A percentile compares a stretch with the other conserved stretches of the same genome.
phyloP scores from a whole-genome alignment of 2,888 invertebrate genomes.

The Heteromurus nitidus region DNA sequence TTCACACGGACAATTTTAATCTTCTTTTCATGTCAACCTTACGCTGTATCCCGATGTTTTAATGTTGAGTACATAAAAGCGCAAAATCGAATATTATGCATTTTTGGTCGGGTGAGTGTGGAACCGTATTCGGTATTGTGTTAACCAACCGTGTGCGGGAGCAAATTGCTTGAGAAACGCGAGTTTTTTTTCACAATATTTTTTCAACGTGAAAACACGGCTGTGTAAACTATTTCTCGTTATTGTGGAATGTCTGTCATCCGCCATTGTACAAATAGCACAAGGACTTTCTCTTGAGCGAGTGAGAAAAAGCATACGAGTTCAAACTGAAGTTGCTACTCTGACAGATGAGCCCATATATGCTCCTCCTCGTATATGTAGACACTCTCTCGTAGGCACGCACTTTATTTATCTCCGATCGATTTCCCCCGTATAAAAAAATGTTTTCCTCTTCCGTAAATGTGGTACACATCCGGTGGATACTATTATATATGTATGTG shows the following conservation, averaged over 20 bases:
- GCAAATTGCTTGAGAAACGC: no score
- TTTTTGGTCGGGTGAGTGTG: no score
- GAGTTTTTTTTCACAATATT: slow-evolving; percentile 1
- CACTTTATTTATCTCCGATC: background rate
- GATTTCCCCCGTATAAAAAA: slow-evolving; percentile 6
- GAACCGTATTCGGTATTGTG: no score
- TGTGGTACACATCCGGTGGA: background rate
- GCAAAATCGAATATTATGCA: no score
- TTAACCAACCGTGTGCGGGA: no score
- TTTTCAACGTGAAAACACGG: slow-evolving; percentile 16
- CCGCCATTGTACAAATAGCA: slow-evolving; percentile 34
- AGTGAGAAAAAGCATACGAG: slow-evolving; percentile 29
- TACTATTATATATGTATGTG: background rate
- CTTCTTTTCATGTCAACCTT: background rate
- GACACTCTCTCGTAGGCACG: no score
- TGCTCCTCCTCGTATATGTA: no score
- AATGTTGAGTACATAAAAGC: background rate
- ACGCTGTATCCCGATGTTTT: no score
- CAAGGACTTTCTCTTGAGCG: slow-evolving; percentile 1
- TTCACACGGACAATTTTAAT: background rate
- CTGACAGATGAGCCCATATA: slow-evolving; percentile 1
- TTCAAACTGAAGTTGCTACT: slow-evolving; percentile 13
- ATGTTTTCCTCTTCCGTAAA: background rate
- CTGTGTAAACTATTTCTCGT: slow-evolving; percentile 34
- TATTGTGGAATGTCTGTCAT: slow-evolving; percentile 41